These are phyloP conservation scores for Trissolcus japonicus DNA, from an alignment of 2,888 invertebrate genomes.

Conservation along the genomic window DNA sequence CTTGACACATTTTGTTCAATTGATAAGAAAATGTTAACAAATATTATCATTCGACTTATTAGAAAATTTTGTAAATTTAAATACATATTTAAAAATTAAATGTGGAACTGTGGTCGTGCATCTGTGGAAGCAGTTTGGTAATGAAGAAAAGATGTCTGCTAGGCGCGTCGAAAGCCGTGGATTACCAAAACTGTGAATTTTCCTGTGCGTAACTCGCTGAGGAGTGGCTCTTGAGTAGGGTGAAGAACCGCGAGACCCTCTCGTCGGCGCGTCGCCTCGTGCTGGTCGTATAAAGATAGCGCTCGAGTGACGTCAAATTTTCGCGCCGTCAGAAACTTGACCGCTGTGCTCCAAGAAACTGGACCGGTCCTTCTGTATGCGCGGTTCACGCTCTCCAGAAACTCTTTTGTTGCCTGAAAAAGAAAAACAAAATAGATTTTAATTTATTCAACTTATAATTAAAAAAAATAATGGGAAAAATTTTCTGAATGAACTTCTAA, in stretches of 20 bases:
- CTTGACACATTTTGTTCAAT: too few species aligned
- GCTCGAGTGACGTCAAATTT: constrained; percentile 96
- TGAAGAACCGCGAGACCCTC: constrained; percentile 92
- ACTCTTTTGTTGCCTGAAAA: constrained; percentile 87
- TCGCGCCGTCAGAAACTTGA: constrained; percentile 93
- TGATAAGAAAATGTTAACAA: too few species aligned
- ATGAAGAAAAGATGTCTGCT: not conserved
- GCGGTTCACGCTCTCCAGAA: constrained; percentile 86
- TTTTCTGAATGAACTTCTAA: too few species aligned
- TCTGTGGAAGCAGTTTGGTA: too few species aligned
- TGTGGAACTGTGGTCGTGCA: too few species aligned
- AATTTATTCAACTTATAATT: too few species aligned
- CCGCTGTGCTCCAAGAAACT: constrained; percentile 90
- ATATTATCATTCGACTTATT: too few species aligned
- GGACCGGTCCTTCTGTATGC: constrained; percentile 78
- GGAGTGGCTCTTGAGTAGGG: constrained; percentile 88
- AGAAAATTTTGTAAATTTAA: too few species aligned
- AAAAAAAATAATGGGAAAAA: too few species aligned
- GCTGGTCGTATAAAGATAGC: constrained; percentile 92
- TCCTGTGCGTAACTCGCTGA: constrained; percentile 91
- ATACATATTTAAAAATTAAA: too few species aligned
- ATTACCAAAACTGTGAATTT: constrained; percentile 95
- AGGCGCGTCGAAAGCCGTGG: constrained; percentile 7
- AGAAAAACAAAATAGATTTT: not conserved
- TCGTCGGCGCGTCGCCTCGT: constrained; percentile 90